phyloP scores from a whole-genome alignment of 2,888 invertebrate genomes.

The Pyrochroa serraticornis region DNA sequence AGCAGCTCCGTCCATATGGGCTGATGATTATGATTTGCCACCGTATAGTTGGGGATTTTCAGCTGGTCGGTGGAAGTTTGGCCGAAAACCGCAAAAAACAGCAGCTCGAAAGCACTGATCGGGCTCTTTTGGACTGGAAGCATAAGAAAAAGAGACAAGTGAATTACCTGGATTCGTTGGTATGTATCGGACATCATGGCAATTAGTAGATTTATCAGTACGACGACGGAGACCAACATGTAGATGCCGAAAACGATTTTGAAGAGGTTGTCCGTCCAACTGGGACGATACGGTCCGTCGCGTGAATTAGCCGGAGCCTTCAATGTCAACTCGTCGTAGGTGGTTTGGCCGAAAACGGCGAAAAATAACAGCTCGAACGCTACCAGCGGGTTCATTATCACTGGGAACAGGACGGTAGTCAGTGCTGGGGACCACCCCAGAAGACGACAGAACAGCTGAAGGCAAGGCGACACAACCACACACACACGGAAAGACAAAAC shows the following conservation, averaged over 20 bases:
- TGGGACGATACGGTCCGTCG: slow-evolving; percentile 75
- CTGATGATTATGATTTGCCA: slow-evolving; percentile 62
- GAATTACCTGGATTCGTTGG: slow-evolving; percentile 96
- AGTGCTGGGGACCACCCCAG: slow-evolving; percentile 1
- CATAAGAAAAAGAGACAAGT: slow-evolving; percentile 57
- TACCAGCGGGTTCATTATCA: slow-evolving; percentile 85
- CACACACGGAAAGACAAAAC: neutral
- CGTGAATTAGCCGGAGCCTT: slow-evolving; percentile 75
- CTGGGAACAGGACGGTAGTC: slow-evolving; percentile 60
- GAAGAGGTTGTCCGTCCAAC: slow-evolving; percentile 86
- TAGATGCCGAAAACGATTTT: slow-evolving; percentile 95
- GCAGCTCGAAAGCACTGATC: slow-evolving; percentile 91
- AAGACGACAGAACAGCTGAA: neutral
- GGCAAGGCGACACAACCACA: too few species aligned
- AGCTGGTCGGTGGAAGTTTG: slow-evolving; percentile 85
- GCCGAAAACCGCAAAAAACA: slow-evolving; percentile 99
- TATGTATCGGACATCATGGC: slow-evolving; percentile 99
- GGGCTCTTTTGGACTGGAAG: slow-evolving; percentile 91
- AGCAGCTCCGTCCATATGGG: slow-evolving; percentile 84
- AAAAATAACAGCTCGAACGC: slow-evolving; percentile 98
- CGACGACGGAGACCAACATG: slow-evolving; percentile 97
- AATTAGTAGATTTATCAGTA: slow-evolving; percentile 97
- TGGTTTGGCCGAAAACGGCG: slow-evolving; percentile 95
- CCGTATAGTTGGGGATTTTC: slow-evolving; percentile 68
- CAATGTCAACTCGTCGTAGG: slow-evolving; percentile 74